These are phyloP conservation scores for Eilema caniola DNA, from an alignment of 2,888 invertebrate genomes.

Conservation along the genomic window DNA sequence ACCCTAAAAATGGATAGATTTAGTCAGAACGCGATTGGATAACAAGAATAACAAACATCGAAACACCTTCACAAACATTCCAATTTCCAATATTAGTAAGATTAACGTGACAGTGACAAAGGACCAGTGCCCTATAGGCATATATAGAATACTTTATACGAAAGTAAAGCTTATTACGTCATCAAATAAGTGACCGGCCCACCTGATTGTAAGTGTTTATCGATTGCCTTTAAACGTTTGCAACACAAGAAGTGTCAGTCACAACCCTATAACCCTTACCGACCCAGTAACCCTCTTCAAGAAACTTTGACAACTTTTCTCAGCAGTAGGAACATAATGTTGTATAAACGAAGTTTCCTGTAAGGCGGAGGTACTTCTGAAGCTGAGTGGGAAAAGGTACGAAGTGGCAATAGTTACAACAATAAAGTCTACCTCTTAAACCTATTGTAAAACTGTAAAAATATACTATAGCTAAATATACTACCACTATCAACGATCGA, in stretches of 20 bases:
- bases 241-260: constrained; percentile 4
- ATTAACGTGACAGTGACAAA: background rate
- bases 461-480: no score
- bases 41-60: no score
- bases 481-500: no score
- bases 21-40: no score
- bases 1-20: no score
- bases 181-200: constrained; percentile 1
- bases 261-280: background rate
- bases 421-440: background rate
- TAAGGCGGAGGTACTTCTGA: background rate
- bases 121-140: background rate
- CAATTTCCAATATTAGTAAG: no score
- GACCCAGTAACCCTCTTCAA: constrained; percentile 1
- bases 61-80: no score
- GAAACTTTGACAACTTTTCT: background rate
- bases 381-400: background rate
- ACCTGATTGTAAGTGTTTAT: constrained; percentile 15
- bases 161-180: background rate
- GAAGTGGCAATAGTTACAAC: background rate
- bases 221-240: background rate
- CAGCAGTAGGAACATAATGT: background rate
- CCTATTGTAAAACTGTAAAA: no score
- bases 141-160: background rate
- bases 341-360: background rate